Conservation (phyloP, 2,888 invertebrate genomes). For the Metacarcinus magister region DNA sequence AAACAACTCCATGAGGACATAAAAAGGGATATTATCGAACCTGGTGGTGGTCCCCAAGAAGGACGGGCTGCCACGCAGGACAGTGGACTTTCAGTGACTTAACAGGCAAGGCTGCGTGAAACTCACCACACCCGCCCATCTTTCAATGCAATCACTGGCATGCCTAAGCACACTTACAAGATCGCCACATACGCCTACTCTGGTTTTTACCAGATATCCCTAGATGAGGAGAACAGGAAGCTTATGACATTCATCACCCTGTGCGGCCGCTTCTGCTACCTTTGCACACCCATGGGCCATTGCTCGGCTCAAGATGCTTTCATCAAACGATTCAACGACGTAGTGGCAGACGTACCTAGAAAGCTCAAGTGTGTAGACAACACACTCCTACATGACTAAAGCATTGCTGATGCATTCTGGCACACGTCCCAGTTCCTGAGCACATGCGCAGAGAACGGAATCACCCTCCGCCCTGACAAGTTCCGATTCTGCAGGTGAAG, state of each 20-base stretch:
- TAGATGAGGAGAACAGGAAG: background rate
- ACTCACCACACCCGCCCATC: background rate
- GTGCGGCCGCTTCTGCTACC: background rate
- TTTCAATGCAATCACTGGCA: background rate
- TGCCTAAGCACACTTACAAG: background rate
- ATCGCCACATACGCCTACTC: background rate
- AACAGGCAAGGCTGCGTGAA: no score
- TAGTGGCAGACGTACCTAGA: background rate
- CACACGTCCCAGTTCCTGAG: background rate
- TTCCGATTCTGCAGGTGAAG: background rate
- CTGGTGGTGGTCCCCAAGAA: no score
- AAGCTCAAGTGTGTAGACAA: background rate
- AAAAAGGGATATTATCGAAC: no score
- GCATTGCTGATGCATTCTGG: background rate
- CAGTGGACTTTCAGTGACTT: no score
- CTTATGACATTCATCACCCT: conserved; percentile 7
- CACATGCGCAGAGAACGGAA: background rate
- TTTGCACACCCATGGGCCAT: background rate
- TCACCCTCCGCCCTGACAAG: background rate
- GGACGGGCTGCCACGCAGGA: no score
- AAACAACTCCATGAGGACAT: no score
- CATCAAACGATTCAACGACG: background rate
- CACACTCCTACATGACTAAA: background rate
- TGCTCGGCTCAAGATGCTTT: background rate
- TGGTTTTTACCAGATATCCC: background rate